Base-by-base conservation (phyloP, 2,797 vertebrate species). In the Sparus aurata region DNA sequence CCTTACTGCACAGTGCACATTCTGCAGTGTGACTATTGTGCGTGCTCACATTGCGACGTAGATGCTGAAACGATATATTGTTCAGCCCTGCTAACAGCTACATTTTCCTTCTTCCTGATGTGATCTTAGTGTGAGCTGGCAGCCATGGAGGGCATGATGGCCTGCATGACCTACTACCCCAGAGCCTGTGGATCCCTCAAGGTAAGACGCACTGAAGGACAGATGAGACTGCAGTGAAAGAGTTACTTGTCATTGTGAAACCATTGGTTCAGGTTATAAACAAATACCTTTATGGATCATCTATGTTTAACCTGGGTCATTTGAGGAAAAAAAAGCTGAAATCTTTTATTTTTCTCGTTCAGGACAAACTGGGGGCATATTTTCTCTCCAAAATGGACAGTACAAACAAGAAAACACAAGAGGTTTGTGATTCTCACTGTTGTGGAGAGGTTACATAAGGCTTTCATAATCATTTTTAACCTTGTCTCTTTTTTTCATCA, bases 341-440 rank as follows among this genome's bases (percentile, higher is more conserved):
- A 25, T 22, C 5, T 63, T 4, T 41, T n/a, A 49, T 58, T 30
- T 34, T 61, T 67, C 12, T 75, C n/a, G 71, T 73, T 16, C 75
- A 98, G 97, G 97, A 97, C 85, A 98, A 98, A 86, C 90, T 98
- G 49, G 95, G 96, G 2, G 96, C 96, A 0, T 97, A 96, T 80
- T 97, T 98, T 78, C 89, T 98, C 1, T 95, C 96, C 16, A 96
- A 96, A 15, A 94, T 98, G 90, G 96, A 97, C 82, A 95, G 95
- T 7, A 93, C 94, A 73, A 96, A 94, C 68, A 95, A 95, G 30
- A 96, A 95, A 75, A 93, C 96, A 43, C 97, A 97, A 71, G 96
- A 97, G 95, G 97, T 98, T 84, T 80, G 89, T 85, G 0, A 34
- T 58, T 59, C 12, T 57, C 27, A 17, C 27, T 60, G 12, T 23